Evolutionary conservation across 2,888 invertebrate genomes (phyloP), one percentile per base, ranked within the genome.

Genomic region (Hydroisotoma schaefferi): DNA sequence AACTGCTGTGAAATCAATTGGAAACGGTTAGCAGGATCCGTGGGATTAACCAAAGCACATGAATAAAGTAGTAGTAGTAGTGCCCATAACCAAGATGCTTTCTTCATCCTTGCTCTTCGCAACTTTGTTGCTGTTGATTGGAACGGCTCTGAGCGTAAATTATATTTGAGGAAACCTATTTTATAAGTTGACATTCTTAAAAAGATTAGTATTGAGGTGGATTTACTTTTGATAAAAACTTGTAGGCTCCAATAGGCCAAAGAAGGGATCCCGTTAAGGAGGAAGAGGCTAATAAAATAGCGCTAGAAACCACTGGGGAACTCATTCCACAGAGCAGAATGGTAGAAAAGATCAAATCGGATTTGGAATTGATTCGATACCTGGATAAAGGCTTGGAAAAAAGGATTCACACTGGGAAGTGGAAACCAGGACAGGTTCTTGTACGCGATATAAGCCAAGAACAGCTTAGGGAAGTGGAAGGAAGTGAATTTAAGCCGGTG

Each of bases 401-500:
- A 12, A 25, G 55, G 23, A 55, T 55, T 47, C 64, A 64, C 27
- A 46, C 28, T 6, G 64, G 64, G 18, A 60, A 61, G 23, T 64
- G 64, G 64, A 60, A 58, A 28, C 64, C 64, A 6, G 64, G 64
- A 27, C 60, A 64, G 52, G 47, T 64, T 47, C 51, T 58, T 48
- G 47, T 57, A 27, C 59, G 57, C 27, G 57, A 54, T 28, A 57
- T 64, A 18, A 57, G 57, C 57, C 51, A 55, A 33, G 59, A 60
- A 37, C 60, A 64, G 55, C 25, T 61, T 28, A 57, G 58, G 38
- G 57, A 60, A 61, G 47, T 64, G 28, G 57, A 61, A 27, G 58
- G 56, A 29, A 64, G 64, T 37, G 64, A 64, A 56, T 64, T 64
- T 37, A 64, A 64, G 25, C 64, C 64, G 8, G 55, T 64, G 51